Evolutionary conservation across 2,113 vertebrate genomes (phyloP).

Genomic region (Grus americana): DNA sequence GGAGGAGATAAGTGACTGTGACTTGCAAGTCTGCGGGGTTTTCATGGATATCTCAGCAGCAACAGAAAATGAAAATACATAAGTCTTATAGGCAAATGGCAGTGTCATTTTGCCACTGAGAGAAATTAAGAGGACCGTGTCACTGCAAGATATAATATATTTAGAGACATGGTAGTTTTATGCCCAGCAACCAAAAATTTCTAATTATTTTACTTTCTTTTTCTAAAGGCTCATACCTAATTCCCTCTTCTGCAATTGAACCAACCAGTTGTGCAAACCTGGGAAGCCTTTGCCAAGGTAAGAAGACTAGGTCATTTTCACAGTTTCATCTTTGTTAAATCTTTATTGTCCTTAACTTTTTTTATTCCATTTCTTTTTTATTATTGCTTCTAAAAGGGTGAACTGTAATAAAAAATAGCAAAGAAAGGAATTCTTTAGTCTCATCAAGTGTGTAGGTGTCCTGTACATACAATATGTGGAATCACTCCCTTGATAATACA

Average conservation of each 20-base stretch:
- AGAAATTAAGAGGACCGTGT: background rate
- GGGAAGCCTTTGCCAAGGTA: slow-evolving; percentile 91
- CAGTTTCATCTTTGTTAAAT: background rate
- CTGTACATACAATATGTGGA: background rate
- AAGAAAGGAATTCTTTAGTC: slow-evolving; percentile 19
- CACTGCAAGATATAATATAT: background rate
- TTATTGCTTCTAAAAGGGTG: background rate
- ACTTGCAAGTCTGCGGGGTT: background rate
- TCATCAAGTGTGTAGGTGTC: slow-evolving; percentile 16
- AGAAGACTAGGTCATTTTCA: background rate
- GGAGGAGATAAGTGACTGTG: background rate
- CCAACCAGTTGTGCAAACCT: slow-evolving; percentile 81
- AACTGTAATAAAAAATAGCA: slow-evolving; percentile 12
- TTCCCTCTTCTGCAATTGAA: slow-evolving; percentile 73
- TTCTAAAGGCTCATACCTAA: slow-evolving; percentile 81
- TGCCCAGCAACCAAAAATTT: background rate
- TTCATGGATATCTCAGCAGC: background rate
- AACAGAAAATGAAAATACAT: background rate
- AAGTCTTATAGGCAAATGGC: background rate
- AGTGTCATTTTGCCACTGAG: background rate
- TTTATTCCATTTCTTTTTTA: background rate
- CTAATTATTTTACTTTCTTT: slow-evolving; percentile 25
- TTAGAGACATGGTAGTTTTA: background rate
- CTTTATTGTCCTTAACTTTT: background rate
- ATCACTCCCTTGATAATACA: background rate